A percentile compares a stretch with the other conserved stretches of the same genome.
Conservation (phyloP, 64 coral and sea anemone species). For the Montipora foliosa region DNA sequence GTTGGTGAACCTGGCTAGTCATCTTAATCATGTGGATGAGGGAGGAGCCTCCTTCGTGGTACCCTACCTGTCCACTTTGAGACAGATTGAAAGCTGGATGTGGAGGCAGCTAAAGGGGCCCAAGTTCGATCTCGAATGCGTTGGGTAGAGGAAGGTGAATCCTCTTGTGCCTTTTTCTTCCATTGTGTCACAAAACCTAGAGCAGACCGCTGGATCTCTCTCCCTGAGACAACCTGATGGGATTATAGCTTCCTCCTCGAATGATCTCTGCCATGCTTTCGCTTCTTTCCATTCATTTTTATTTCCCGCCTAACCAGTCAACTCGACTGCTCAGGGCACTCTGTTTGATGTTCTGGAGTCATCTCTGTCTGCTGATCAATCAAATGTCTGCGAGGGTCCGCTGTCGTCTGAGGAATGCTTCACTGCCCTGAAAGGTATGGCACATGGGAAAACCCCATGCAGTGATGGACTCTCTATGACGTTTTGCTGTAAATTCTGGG, state of each 20-base stretch:
- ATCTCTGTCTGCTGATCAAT: background rate
- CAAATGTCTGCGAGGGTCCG: conserved; percentile 1
- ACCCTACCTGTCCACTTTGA: background rate
- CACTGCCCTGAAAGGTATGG: background rate
- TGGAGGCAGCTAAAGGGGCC: background rate
- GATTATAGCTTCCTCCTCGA: background rate
- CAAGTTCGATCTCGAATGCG: conserved; percentile 28
- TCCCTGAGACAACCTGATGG: background rate
- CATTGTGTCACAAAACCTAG: background rate
- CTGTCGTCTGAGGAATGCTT: background rate
- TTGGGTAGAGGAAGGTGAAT: conserved; percentile 52
- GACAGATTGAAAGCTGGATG: background rate
- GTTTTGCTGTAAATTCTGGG: too few relatives aligned
- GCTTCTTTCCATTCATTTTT: background rate
- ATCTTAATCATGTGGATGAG: conserved; percentile 14
- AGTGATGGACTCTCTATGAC: too few relatives aligned
- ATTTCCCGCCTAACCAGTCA: background rate
- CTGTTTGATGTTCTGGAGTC: background rate
- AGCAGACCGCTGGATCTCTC: background rate
- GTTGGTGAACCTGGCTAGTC: background rate
- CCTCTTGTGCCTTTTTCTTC: conserved; percentile 39
- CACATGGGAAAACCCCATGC: too few relatives aligned
- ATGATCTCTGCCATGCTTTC: background rate
- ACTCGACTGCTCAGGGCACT: background rate
- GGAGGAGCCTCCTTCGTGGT: background rate